These are phyloP conservation scores for Crematogaster levior DNA, from an alignment of 2,888 invertebrate genomes.

Conservation along the genomic window DNA sequence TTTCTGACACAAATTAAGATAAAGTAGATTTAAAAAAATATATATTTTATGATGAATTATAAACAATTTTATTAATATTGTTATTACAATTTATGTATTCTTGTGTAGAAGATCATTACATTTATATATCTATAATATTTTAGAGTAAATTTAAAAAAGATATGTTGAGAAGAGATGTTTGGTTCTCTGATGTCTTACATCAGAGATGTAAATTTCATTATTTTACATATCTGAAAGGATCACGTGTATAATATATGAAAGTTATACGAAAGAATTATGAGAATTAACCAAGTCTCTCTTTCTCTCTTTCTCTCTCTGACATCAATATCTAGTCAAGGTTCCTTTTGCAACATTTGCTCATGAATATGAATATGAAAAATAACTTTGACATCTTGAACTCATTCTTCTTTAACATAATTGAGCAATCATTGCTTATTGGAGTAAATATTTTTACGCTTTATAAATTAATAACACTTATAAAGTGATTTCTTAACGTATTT, in stretches of 20 bases:
- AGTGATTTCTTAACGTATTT: not conserved
- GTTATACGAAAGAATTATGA: constrained; percentile 6
- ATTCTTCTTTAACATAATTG: constrained; percentile 29
- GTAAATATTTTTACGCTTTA: not conserved
- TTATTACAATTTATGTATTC: not conserved
- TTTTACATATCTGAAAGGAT: not conserved
- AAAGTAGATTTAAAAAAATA: not conserved
- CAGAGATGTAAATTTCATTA: not conserved
- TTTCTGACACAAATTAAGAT: not conserved
- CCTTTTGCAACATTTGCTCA: constrained; percentile 64
- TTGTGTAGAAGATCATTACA: not conserved
- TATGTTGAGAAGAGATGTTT: not conserved
- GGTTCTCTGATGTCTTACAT: too few species aligned
- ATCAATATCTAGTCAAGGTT: constrained; percentile 79
- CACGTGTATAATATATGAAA: not conserved
- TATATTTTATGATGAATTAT: not conserved
- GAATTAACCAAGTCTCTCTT: constrained; percentile 7
- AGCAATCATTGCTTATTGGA: not conserved
- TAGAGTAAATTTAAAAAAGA: not conserved
- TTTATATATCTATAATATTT: not conserved
- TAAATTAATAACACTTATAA: not conserved
- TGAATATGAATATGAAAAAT: constrained; percentile 77
- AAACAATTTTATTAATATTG: not conserved
- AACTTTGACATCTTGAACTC: constrained; percentile 14
- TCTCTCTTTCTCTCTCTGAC: too few species aligned